Evolutionary conservation across 2,888 invertebrate species (phyloP).

Genomic region (Cheilosia grossa): DNA sequence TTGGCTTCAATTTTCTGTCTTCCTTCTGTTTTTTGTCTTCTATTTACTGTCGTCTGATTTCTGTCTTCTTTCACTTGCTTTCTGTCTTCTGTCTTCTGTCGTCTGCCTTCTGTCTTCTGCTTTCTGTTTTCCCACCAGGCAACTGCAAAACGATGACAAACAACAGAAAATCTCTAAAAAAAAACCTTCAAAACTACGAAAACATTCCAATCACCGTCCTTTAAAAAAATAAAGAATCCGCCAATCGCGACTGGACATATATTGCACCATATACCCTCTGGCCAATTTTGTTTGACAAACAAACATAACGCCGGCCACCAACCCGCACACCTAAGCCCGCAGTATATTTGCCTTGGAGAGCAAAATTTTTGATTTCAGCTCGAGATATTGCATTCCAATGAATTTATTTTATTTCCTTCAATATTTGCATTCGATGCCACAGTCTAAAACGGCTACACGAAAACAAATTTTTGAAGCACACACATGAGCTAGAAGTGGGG

Average conservation of each 20-base stretch:
- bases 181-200: neutral
- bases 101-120: no score
- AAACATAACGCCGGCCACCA: neutral
- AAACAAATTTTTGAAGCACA: constrained; percentile 7
- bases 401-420: constrained; percentile 58
- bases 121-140: no score
- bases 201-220: neutral
- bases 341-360: constrained; percentile 19
- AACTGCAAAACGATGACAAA: neutral
- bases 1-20: no score
- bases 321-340: neutral
- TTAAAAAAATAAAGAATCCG: constrained; percentile 14
- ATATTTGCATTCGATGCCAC: constrained; percentile 59
- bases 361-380: constrained; percentile 28
- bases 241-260: neutral
- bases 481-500: constrained; percentile 23
- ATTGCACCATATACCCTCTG: neutral
- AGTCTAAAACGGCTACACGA: constrained; percentile 9
- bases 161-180: neutral
- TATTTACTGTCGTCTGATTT: no score
- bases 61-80: no score
- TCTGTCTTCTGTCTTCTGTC: no score
- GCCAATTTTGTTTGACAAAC: constrained; percentile 11
- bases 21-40: no score
- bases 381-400: constrained; percentile 59